These are phyloP conservation scores for Aurelia sp. DNA, from an alignment of 30 jellyfish, hydroid and myxozoan genomes.

Conservation along the genomic window DNA sequence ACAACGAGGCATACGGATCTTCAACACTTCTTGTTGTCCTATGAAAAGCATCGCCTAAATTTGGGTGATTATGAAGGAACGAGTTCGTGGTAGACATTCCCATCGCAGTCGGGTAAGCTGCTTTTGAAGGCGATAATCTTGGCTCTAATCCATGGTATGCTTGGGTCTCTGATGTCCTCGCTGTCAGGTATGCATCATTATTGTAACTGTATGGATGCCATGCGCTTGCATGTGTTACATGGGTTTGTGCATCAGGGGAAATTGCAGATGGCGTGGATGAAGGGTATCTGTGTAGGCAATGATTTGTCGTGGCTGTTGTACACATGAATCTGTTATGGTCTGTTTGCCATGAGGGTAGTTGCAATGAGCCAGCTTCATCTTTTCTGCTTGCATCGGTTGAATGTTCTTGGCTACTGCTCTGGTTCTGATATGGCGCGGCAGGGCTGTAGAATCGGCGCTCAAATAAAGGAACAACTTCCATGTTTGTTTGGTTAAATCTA, in stretches of 20 bases:
- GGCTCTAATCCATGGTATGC: constrained; percentile 44
- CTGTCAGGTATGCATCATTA: constrained; percentile 39
- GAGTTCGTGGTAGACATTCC: constrained; percentile 9
- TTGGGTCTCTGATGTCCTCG: constrained; percentile 33
- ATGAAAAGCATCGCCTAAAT: constrained; percentile 33
- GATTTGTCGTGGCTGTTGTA: constrained; percentile 27
- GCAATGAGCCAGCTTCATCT: constrained; percentile 42
- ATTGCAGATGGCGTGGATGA: constrained; percentile 21
- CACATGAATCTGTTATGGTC: constrained; percentile 38
- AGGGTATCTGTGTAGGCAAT: constrained; percentile 53
- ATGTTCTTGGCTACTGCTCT: constrained; percentile 5
- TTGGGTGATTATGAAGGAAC: constrained; percentile 9
- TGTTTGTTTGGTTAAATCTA: background rate
- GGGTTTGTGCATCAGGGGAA: constrained; percentile 5
- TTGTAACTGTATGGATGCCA: constrained; percentile 69
- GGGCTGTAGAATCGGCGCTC: constrained; percentile 62
- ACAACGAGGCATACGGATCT: constrained; percentile 34
- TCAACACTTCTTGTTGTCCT: constrained; percentile 17
- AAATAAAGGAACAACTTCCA: constrained; percentile 61
- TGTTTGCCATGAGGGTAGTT: constrained; percentile 55
- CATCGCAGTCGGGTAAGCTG: constrained; percentile 26
- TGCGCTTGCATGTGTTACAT: constrained; percentile 17
- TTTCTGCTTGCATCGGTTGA: constrained; percentile 13
- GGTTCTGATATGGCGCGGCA: constrained; percentile 23
- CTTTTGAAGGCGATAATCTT: constrained; percentile 11